Conservation (phyloP, 2,888 invertebrate genomes). For the Blera fallax region DNA sequence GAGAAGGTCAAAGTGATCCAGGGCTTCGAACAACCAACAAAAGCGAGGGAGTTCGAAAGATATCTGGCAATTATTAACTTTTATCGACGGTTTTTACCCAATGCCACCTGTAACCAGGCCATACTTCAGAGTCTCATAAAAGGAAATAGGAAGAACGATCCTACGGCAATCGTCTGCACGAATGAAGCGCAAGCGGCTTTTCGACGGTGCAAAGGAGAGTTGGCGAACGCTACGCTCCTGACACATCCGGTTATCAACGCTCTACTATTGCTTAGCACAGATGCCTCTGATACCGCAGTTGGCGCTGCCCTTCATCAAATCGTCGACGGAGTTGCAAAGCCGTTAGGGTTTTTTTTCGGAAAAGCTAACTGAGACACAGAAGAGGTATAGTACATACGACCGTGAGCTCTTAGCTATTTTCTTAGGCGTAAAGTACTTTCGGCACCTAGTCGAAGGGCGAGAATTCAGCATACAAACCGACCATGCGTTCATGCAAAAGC, state of each 20-base stretch:
- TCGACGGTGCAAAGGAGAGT: constrained; percentile 41
- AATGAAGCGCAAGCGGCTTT: constrained; percentile 40
- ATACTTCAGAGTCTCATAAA: constrained; percentile 28
- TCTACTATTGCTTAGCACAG: constrained; percentile 21
- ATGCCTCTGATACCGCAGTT: constrained; percentile 57
- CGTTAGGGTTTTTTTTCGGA: constrained; percentile 75
- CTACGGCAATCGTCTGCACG: too few species aligned
- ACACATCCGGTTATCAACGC: constrained; percentile 24
- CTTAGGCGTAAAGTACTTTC: constrained; percentile 74
- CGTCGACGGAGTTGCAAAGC: constrained; percentile 45
- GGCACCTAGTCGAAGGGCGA: constrained; percentile 67
- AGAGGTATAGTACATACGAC: constrained; percentile 78
- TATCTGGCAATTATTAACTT: constrained; percentile 72
- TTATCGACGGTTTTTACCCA: constrained; percentile 64
- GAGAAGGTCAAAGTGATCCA: constrained; percentile 56
- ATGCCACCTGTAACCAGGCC: constrained; percentile 39
- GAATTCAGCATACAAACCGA: constrained; percentile 60
- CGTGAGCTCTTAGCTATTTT: too few species aligned
- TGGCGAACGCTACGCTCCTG: constrained; percentile 44
- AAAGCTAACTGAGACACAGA: constrained; percentile 76
- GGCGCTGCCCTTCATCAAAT: too few species aligned
- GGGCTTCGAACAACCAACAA: constrained; percentile 46
- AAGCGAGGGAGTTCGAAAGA: too few species aligned
- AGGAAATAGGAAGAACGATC: constrained; percentile 70
- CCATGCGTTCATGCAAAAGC: constrained; percentile 15